Percentiles rank a stretch among this genome's conserved stretches.
These are phyloP conservation scores for Rallus crepitans DNA, from an alignment of 2,797 vertebrate species.

Conservation along the genomic window DNA sequence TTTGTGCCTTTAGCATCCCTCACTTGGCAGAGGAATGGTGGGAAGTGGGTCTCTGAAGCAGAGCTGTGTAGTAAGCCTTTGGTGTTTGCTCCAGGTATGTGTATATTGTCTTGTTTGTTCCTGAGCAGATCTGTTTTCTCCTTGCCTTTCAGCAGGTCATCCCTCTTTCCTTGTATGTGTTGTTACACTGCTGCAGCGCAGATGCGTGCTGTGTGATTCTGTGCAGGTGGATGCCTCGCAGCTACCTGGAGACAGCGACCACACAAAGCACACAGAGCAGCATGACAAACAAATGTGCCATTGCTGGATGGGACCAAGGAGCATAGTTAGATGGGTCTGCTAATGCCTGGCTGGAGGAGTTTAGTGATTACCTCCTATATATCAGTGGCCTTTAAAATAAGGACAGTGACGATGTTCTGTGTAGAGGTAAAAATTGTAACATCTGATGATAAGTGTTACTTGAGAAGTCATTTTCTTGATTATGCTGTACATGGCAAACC, in stretches of 20 bases:
- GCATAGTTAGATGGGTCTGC: neutral
- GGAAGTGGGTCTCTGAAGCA: neutral
- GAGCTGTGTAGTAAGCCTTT: neutral
- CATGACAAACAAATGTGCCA: neutral
- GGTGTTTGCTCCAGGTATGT: neutral
- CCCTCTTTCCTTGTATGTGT: neutral
- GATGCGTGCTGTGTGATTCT: neutral
- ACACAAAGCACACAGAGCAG: neutral
- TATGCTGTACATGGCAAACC: neutral
- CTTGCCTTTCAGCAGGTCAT: neutral
- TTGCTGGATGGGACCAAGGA: neutral
- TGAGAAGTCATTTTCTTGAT: constrained; percentile 13
- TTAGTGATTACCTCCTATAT: neutral
- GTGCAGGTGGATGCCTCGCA: neutral
- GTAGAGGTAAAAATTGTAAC: neutral
- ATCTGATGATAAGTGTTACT: neutral
- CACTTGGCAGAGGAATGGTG: neutral
- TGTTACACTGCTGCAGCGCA: neutral
- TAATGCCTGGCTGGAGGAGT: neutral
- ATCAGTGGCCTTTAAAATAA: neutral
- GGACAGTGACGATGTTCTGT: neutral
- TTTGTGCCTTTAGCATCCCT: neutral
- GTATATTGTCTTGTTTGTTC: neutral
- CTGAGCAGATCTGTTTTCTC: neutral
- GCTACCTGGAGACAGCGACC: neutral